Evolutionary conservation across 2,888 invertebrate species (phyloP), one percentile per base, ranked within the genome.

Genomic region (Nephrotoma flavescens): DNA sequence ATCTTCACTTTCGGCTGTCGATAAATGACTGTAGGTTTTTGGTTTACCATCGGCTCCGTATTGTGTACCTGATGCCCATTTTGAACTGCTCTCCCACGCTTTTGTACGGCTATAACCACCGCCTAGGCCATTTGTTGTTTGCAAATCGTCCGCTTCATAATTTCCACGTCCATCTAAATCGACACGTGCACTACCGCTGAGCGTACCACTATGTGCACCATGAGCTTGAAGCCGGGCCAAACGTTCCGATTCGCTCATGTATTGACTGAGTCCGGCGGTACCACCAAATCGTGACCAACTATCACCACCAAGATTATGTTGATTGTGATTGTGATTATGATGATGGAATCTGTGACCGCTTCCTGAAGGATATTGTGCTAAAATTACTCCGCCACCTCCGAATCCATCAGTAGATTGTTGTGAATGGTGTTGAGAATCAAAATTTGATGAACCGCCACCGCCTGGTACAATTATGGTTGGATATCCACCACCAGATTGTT

Each of bases 41-140:
- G 90, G 90, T 86, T 89, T 89, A 4, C 92, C 92, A 88, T 90
- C 89, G 41, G 90, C 86, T 15, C 90, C 92, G 47, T 89, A 91
- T 89, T 90, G 89, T n/a, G 91, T 90, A 86, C 91, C 90, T 47
- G 91, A 91, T 9, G 91, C 90, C 92, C 92, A 92, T 88, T 91
- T 91, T 87, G 92, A 91, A 85, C 90, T 90, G 87, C 91, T 91
- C 88, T 92, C 91, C 92, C 92, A 92, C 44, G 91, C 90, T 87
- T 92, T 91, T 52, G 89, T 89, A 87, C 91, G 90, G 85, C 89
- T 90, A 86, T 88, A 89, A 83, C 88, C 88, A 57, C 88, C 89
- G 47, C 88, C 87, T 19, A 87, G 87, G 7, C 87, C 86, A 86
- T 45, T 88, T 7, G 87, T 83, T 87, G 88, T 83, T 15, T 86